A percentile compares a stretch with the other conserved stretches of the same genome.
These are phyloP conservation scores for Petrocephalus zakoni DNA, from an alignment of 2,113 vertebrate genomes.

Conservation along the genomic window DNA sequence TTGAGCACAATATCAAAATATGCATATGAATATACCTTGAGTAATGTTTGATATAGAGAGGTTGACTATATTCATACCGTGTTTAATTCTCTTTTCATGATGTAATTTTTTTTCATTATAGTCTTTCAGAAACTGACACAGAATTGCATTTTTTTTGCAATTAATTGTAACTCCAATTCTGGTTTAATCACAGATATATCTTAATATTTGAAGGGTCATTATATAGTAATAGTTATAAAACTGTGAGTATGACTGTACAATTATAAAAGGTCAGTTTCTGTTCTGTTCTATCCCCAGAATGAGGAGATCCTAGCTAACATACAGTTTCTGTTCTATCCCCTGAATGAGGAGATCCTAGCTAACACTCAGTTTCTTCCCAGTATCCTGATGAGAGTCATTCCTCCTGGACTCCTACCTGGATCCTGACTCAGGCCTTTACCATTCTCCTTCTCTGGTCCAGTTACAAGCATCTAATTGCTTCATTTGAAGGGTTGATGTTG, in stretches of 20 bases:
- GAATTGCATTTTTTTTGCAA: neutral
- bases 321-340: no score
- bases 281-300: neutral
- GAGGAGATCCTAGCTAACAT: no score
- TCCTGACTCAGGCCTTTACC: neutral
- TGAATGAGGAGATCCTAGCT: neutral
- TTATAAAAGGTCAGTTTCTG: neutral
- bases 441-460: neutral
- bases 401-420: neutral
- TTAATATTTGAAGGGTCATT: neutral
- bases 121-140: neutral
- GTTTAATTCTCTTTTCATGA: neutral
- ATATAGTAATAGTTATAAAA: neutral
- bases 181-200: neutral
- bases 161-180: no score
- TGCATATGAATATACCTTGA: neutral
- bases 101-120: neutral
- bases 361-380: neutral
- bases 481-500: neutral
- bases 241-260: neutral
- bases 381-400: neutral
- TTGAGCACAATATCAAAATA: neutral
- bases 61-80: neutral
- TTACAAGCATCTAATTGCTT: neutral
- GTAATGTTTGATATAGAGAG: neutral